Base-by-base conservation (phyloP, 2,888 invertebrate species). In the Leptopilina myrica region DNA sequence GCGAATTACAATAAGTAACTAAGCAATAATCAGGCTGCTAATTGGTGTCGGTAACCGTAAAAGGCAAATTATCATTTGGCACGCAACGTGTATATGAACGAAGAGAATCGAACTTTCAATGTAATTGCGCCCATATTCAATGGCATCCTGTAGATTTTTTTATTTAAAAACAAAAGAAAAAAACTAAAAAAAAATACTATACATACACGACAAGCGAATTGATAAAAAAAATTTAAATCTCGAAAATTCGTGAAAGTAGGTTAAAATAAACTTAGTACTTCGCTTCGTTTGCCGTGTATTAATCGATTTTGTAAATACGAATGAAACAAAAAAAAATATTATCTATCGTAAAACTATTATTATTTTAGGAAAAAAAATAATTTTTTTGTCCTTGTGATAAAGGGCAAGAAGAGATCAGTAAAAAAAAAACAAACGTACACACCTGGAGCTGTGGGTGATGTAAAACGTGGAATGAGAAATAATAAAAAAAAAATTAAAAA, bases 1-100 rank as follows among this genome's bases (percentile, higher is more conserved):
- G 56, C 73, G 56, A 73, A 73, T 73, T 73, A 73, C 56, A 73
- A 73, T 73, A 73, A 73, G 73, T 73, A 56, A 73, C 33, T 40
- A 73, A 73, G 73, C 56, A 73, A 56, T 73, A 33, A 73, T 73
- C 73, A 73, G 73, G 56, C 73, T 73, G 73, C 73, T 73, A 73
- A 56, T 73, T 59, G 73, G 73, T 56, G 73, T 73, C 56, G 73
- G 73, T 73, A 73, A 73, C 73, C 53, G 40, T 73, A 73, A 73
- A 33, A 73, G 33, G 56, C 56, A 56, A 43, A 73, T 33, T 33
- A 14, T 73, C 56, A 33, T 56, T 73, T 73, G 9, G 33, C 69
- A 53, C 56, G 56, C 69, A 73, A 8, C 69, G 56, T 73, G 73
- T 40, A 40, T 12, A 11, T n/a, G 33, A 73, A 56, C 56, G 73